A percentile compares a stretch with the other conserved stretches of the same genome.
Conservation (phyloP, 2,888 invertebrate genomes). For the Zhuqinia jingwanae region DNA sequence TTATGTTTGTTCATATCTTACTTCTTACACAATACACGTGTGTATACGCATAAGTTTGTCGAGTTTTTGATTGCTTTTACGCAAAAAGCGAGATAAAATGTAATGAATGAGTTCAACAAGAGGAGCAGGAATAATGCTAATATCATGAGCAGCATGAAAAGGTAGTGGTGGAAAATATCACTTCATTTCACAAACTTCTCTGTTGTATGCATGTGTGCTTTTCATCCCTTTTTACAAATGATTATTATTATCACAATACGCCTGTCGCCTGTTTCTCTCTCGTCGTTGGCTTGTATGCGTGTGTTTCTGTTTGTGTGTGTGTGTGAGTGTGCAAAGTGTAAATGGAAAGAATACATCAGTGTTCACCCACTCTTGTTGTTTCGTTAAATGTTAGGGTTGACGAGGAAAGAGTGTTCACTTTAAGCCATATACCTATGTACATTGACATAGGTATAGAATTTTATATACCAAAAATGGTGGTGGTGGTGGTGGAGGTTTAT, state of each 20-base stretch:
- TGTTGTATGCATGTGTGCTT: neutral
- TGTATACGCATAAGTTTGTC: no score
- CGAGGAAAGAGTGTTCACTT: neutral
- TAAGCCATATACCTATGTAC: neutral
- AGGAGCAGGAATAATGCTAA: no score
- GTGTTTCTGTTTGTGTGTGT: neutral
- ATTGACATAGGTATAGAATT: neutral
- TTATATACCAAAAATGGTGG: no score
- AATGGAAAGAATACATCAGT: constrained; percentile 7
- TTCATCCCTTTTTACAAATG: constrained; percentile 39
- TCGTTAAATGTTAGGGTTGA: constrained; percentile 22
- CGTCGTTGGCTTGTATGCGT: neutral
- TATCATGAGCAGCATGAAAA: no score
- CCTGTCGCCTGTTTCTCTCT: constrained; percentile 14
- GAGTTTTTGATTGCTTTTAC: no score
- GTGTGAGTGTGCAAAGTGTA: no score
- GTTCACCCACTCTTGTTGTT: constrained; percentile 4
- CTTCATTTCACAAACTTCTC: no score
- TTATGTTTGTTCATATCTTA: neutral
- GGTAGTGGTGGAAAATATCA: no score
- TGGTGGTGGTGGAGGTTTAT: no score
- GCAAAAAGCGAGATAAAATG: no score
- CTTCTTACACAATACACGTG: neutral
- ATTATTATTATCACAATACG: constrained; percentile 51
- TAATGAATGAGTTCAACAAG: no score